phyloP scores from a whole-genome alignment of 2,888 invertebrate genomes.

The Tuta absoluta region DNA sequence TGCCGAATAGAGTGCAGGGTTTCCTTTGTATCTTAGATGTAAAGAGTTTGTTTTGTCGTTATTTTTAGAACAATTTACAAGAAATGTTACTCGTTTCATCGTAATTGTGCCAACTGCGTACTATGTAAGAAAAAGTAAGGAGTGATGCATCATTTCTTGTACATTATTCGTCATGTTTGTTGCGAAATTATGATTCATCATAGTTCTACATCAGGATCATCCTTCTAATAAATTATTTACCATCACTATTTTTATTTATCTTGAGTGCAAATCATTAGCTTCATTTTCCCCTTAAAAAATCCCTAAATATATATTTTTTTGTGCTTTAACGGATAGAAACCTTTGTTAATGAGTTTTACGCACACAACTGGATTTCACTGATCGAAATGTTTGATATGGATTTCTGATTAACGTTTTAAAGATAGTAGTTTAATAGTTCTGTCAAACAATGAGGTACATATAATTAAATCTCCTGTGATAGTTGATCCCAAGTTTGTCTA shows the following conservation, averaged over 20 bases:
- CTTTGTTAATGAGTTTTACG: not conserved
- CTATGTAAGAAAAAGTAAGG: not conserved
- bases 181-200: constrained; percentile 27
- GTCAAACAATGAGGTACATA: constrained; percentile 37
- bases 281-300: constrained; percentile 9
- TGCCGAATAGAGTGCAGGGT: not conserved
- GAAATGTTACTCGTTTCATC: not conserved
- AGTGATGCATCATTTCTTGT: not conserved
- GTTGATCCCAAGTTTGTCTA: constrained; percentile 50
- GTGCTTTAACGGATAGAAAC: constrained; percentile 2
- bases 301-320: not conserved
- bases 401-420: not conserved
- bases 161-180: constrained; percentile 9
- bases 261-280: constrained; percentile 3
- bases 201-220: not conserved
- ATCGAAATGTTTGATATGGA: not conserved
- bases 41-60: not conserved
- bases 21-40: not conserved
- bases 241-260: constrained; percentile 3
- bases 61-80: not conserved
- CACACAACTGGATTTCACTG: not conserved
- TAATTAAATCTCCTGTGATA: constrained; percentile 60
- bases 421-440: constrained; percentile 16
- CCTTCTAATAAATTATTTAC: constrained; percentile 13
- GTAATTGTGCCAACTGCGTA: not conserved